Evolutionary conservation across 1,140 invertebrate species (phyloP).

Genomic region (Phortica variegata): DNA sequence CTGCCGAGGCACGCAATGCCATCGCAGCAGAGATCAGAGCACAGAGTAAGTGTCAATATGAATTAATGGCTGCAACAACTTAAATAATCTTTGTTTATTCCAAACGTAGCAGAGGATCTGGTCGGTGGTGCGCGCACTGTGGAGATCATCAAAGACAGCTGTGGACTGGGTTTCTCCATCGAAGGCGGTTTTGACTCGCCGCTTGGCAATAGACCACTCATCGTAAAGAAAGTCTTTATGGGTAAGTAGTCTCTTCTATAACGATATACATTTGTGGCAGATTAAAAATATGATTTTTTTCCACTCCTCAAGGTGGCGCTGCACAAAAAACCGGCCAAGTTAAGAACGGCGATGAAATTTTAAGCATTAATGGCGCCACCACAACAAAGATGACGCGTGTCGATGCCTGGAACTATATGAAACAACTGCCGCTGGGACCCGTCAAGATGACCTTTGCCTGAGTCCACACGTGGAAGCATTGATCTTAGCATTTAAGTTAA

Average conservation of each 20-base stretch:
- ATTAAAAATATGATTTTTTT: not conserved
- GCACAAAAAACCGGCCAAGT: slow-evolving; percentile 85
- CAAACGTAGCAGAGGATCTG: slow-evolving; percentile 32
- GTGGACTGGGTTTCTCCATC: slow-evolving; percentile 87
- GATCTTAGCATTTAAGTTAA: too few relatives aligned
- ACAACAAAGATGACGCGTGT: slow-evolving; percentile 83
- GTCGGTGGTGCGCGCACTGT: slow-evolving; percentile 57
- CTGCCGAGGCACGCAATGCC: slow-evolving; percentile 45
- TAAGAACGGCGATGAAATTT: slow-evolving; percentile 81
- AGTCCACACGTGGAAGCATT: slow-evolving; percentile 17
- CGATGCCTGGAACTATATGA: slow-evolving; percentile 91
- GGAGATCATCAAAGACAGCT: slow-evolving; percentile 79
- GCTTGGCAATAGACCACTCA: slow-evolving; percentile 79
- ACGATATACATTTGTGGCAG: not conserved
- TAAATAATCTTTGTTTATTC: slow-evolving; percentile 1
- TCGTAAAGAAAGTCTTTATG: slow-evolving; percentile 89
- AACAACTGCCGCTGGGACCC: slow-evolving; percentile 79
- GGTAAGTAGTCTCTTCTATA: slow-evolving; percentile 61
- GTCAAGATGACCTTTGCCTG: slow-evolving; percentile 60
- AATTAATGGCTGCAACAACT: not conserved
- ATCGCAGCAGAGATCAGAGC: slow-evolving; percentile 52
- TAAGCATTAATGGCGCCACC: slow-evolving; percentile 78
- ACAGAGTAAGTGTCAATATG: slow-evolving; percentile 28
- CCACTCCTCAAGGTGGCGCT: slow-evolving; percentile 71
- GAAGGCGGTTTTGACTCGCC: slow-evolving; percentile 90